Conservation (phyloP, 2,797 vertebrate genomes). For the Syndactyla subalaris region DNA sequence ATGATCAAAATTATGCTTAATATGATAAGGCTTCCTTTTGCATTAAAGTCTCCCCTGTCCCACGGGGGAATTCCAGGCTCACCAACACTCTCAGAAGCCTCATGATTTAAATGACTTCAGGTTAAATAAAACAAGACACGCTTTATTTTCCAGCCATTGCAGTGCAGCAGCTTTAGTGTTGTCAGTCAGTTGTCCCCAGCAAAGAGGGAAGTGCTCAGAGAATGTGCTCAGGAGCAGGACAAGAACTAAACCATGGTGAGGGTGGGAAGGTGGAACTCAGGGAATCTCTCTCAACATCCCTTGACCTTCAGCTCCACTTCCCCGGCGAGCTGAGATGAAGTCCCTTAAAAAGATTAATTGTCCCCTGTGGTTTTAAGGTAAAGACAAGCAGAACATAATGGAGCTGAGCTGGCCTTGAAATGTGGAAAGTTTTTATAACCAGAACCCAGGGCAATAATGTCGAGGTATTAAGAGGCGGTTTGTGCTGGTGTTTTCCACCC, state of each 20-base stretch:
- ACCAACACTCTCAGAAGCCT: neutral
- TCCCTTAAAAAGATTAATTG: neutral
- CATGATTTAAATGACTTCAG: neutral
- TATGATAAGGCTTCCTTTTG: slow-evolving; percentile 30
- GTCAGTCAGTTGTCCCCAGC: neutral
- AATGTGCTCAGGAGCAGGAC: neutral
- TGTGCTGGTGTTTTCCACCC: neutral
- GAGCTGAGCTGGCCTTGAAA: neutral
- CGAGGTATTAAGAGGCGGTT: neutral
- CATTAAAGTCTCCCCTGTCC: neutral
- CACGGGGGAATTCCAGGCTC: slow-evolving; percentile 10
- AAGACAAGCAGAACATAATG: neutral
- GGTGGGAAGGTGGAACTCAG: neutral
- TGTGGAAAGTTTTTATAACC: neutral
- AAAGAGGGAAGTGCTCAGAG: neutral
- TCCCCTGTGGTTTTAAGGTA: neutral
- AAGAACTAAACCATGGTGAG: neutral
- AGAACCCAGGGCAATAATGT: rapidly evolving
- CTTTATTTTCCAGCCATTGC: slow-evolving; percentile 14
- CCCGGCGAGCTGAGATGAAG: neutral
- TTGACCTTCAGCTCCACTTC: neutral
- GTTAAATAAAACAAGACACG: slow-evolving; percentile 30
- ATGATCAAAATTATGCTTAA: slow-evolving; percentile 38
- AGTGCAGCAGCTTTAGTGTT: neutral
- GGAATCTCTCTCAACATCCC: neutral